phyloP scores from a whole-genome alignment of 2,888 invertebrate genomes.

The Clivina fossor region DNA sequence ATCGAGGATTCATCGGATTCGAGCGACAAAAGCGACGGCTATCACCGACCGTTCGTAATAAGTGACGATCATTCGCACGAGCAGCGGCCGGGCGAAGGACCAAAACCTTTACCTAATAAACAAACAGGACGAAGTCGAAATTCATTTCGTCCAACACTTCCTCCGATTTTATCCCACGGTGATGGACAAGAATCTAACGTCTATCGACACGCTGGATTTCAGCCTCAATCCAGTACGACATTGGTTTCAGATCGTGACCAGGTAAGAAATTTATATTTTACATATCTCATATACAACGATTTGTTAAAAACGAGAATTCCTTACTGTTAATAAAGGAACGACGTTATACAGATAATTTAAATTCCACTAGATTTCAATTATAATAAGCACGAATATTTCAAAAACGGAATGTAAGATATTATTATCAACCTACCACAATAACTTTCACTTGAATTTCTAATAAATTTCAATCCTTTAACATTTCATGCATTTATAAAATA shows the following conservation, averaged over 20 bases:
- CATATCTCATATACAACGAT: not conserved
- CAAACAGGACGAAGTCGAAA: constrained; percentile 46
- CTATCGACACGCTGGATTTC: constrained; percentile 23
- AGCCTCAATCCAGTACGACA: constrained; percentile 44
- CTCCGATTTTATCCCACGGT: constrained; percentile 42
- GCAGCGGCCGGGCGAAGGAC: constrained; percentile 57
- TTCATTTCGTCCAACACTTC: constrained; percentile 45
- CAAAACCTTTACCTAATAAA: constrained; percentile 44
- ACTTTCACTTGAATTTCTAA: not conserved
- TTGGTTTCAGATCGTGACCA: constrained; percentile 45
- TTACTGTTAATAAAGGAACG: too few species aligned
- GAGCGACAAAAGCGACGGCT: constrained; percentile 53
- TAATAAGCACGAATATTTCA: not conserved
- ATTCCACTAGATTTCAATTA: not conserved
- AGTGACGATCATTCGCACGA: constrained; percentile 69
- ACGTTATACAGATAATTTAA: not conserved
- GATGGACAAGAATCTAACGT: constrained; percentile 9
- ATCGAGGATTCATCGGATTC: constrained; percentile 18
- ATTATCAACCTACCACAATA: not conserved
- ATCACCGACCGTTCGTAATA: constrained; percentile 55
- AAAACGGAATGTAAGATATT: not conserved
- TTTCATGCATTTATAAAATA: not conserved
- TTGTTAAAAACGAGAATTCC: too few species aligned
- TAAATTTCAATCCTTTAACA: not conserved
- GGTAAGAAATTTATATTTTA: constrained; percentile 40